These are phyloP conservation scores for Caenorhabditis macrosperma DNA, from an alignment of 2,888 invertebrate species.

Conservation along the genomic window DNA sequence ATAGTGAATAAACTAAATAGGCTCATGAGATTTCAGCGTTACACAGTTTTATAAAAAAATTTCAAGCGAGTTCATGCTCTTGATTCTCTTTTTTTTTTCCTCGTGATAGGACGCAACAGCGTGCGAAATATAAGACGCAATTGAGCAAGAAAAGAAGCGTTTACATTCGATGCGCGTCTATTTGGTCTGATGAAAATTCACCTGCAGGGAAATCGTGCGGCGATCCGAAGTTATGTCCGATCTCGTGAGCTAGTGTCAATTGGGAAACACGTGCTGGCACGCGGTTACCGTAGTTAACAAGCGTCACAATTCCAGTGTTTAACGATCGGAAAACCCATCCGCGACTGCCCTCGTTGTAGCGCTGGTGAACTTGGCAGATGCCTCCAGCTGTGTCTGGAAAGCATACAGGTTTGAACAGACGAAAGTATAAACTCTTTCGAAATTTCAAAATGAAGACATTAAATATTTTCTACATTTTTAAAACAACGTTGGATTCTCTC, in stretches of 20 bases:
- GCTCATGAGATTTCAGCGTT: neutral
- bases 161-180: no score
- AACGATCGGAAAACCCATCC: slow-evolving; percentile 94
- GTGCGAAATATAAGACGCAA: no score
- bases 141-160: no score
- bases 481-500: no score
- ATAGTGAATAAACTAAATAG: slow-evolving; percentile 1
- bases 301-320: slow-evolving; percentile 98
- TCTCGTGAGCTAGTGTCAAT: slow-evolving; percentile 97
- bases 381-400: slow-evolving; percentile 93
- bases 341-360: slow-evolving; percentile 92
- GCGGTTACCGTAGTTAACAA: slow-evolving; percentile 95
- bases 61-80: no score
- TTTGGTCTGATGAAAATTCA: no score
- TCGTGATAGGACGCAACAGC: no score
- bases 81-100: neutral
- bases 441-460: no score
- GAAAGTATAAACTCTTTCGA: neutral
- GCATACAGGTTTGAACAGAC: neutral
- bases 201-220: slow-evolving; percentile 83
- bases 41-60: neutral
- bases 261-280: slow-evolving; percentile 98
- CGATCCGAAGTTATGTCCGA: slow-evolving; percentile 99
- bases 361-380: slow-evolving; percentile 96
- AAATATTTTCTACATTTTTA: no score